These are phyloP conservation scores for Tachuris rubrigastra DNA, from an alignment of 2,113 vertebrate genomes.

Conservation along the genomic window DNA sequence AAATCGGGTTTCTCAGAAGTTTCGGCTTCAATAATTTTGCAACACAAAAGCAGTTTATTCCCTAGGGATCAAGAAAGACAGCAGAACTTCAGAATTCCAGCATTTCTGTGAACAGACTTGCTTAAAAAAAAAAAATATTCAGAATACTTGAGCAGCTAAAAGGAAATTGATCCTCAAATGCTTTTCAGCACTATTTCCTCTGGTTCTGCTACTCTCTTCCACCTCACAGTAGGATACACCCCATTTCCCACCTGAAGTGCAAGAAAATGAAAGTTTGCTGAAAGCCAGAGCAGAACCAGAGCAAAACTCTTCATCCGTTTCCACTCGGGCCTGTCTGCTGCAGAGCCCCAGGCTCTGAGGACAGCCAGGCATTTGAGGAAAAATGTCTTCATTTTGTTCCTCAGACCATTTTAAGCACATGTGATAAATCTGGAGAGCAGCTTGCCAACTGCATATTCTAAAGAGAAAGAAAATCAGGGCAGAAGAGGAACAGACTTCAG, in stretches of 20 bases:
- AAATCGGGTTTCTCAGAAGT: not conserved
- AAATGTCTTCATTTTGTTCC: not conserved
- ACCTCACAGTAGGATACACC: not conserved
- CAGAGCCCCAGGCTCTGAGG: not conserved
- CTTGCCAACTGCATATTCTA: not conserved
- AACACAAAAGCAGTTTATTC: not conserved
- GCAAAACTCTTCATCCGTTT: not conserved
- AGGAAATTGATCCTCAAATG: not conserved
- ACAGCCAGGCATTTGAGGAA: not conserved
- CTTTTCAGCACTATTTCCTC: not conserved
- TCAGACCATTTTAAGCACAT: not conserved
- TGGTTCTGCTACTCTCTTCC: not conserved
- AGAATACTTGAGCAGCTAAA: not conserved
- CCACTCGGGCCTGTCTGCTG: not conserved
- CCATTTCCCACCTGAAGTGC: not conserved
- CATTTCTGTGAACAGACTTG: not conserved
- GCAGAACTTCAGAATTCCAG: not conserved
- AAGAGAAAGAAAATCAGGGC: not conserved
- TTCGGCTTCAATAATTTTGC: not conserved
- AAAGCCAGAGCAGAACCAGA: not conserved
- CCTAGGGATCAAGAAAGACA: not conserved
- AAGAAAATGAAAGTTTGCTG: not conserved
- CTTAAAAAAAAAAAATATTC: not conserved
- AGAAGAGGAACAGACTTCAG: not conserved
- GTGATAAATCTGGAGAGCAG: not conserved